These are phyloP conservation scores for Isurus oxyrinchus DNA, from an alignment of 2,113 vertebrate species.

Conservation along the genomic window DNA sequence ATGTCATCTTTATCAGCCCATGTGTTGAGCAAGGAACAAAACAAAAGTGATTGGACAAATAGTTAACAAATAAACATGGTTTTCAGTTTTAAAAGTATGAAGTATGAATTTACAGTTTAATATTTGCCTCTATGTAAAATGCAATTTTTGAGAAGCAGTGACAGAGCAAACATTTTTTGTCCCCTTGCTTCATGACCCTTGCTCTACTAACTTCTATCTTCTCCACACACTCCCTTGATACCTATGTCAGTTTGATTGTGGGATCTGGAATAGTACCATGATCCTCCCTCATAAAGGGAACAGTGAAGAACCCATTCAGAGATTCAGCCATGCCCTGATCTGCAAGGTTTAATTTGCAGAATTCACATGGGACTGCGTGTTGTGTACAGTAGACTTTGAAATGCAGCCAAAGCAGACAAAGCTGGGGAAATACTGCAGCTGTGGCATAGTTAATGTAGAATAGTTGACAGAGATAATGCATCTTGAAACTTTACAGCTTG, in stretches of 20 bases:
- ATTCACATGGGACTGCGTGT: constrained; percentile 19
- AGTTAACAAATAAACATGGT: neutral
- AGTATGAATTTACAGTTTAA: neutral
- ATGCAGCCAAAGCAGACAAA: constrained; percentile 15
- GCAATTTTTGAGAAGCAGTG: neutral
- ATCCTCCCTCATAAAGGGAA: neutral
- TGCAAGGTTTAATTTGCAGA: constrained; percentile 28
- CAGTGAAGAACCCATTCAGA: neutral
- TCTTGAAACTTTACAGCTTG: constrained; percentile 23
- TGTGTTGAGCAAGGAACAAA: neutral
- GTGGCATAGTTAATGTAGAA: neutral
- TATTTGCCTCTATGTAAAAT: neutral
- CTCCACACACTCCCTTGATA: neutral
- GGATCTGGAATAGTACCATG: constrained; percentile 4
- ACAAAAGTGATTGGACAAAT: neutral
- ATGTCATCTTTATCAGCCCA: neutral
- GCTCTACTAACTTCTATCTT: constrained; percentile 9
- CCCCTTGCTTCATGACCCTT: neutral
- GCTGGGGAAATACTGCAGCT: constrained; percentile 23
- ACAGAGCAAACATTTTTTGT: neutral
- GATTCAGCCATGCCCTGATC: neutral
- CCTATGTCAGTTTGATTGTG: constrained; percentile 27
- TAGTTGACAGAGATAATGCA: neutral
- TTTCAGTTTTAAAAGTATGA: neutral
- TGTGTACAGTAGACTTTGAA: constrained; percentile 33